Conservation (phyloP, 1,140 invertebrate genomes). For the Luehdorfia chinensis region DNA sequence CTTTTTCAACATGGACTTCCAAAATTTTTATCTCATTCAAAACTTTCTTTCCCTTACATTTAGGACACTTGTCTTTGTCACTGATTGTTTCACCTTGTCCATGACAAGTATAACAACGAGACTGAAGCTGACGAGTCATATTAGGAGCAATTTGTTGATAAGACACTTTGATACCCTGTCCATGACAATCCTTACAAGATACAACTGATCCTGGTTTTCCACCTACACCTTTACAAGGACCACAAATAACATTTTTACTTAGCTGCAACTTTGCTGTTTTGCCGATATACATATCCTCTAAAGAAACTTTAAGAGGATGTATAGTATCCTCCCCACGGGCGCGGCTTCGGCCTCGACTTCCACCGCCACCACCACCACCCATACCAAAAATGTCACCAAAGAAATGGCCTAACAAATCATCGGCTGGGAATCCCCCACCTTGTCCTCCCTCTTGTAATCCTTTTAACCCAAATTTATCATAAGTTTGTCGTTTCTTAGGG, state of each 20-base stretch:
- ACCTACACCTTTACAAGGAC: constrained; percentile 89
- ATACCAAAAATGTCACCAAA: constrained; percentile 82
- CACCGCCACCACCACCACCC: constrained; percentile 78
- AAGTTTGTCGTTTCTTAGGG: constrained; percentile 82
- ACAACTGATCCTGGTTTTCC: constrained; percentile 86
- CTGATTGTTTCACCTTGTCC: constrained; percentile 86
- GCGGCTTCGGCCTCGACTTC: constrained; percentile 71
- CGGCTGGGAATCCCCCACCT: constrained; percentile 76
- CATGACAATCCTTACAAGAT: constrained; percentile 86
- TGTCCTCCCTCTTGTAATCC: constrained; percentile 86
- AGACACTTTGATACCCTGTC: constrained; percentile 85
- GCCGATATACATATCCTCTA: constrained; percentile 96
- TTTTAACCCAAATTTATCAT: constrained; percentile 88
- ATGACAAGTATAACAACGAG: constrained; percentile 83
- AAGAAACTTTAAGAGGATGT: constrained; percentile 85
- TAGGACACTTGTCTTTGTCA: constrained; percentile 88
- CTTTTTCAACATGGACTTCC: constrained; percentile 94
- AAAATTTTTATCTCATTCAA: constrained; percentile 87
- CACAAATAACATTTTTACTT: constrained; percentile 92
- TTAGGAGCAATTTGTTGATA: constrained; percentile 86
- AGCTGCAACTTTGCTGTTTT: constrained; percentile 89
- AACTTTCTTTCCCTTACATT: constrained; percentile 90
- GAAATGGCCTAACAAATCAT: constrained; percentile 82
- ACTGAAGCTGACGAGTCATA: constrained; percentile 91
- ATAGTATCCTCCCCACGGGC: constrained; percentile 83